These are phyloP conservation scores for Cotesia typhae DNA, from an alignment of 1,140 invertebrate species.

Conservation along the genomic window DNA sequence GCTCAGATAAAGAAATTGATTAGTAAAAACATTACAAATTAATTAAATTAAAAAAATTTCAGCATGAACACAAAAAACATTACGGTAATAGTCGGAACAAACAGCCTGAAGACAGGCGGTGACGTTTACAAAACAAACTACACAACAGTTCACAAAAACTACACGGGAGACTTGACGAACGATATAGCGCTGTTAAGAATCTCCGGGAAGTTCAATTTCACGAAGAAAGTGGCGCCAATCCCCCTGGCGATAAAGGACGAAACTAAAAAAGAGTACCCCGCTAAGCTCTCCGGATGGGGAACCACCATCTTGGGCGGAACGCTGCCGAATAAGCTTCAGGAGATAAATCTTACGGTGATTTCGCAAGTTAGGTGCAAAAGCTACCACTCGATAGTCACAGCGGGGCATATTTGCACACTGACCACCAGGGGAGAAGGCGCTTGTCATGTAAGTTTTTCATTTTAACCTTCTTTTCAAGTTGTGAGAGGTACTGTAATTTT, in stretches of 20 bases:
- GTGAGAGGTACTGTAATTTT: not conserved
- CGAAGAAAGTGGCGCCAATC: conserved; percentile 50
- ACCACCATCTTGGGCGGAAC: conserved; percentile 39
- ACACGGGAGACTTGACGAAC: conserved; percentile 48
- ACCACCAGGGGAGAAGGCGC: conserved; percentile 69
- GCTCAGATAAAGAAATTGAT: too few species aligned
- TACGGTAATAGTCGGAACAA: conserved; percentile 43
- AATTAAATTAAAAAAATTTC: too few species aligned
- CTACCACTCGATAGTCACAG: conserved; percentile 37
- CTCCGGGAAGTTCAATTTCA: conserved; percentile 46
- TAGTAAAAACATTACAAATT: too few species aligned
- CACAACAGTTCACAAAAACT: conserved; percentile 56
- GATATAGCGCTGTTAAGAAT: conserved; percentile 65
- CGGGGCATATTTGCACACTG: conserved; percentile 70
- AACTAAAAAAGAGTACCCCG: conserved; percentile 37
- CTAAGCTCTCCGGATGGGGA: conserved; percentile 64
- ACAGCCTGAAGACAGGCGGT: conserved; percentile 40
- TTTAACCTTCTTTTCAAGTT: too few species aligned
- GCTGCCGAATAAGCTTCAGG: conserved; percentile 44
- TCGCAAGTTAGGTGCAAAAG: conserved; percentile 33
- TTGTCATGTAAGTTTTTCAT: conserved; percentile 65
- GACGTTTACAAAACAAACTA: conserved; percentile 46
- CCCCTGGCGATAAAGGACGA: conserved; percentile 40
- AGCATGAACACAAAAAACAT: conserved; percentile 11
- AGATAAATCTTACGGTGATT: conserved; percentile 41